Conservation (phyloP, 1,140 invertebrate genomes). For the Meloidogyne hapla region DNA sequence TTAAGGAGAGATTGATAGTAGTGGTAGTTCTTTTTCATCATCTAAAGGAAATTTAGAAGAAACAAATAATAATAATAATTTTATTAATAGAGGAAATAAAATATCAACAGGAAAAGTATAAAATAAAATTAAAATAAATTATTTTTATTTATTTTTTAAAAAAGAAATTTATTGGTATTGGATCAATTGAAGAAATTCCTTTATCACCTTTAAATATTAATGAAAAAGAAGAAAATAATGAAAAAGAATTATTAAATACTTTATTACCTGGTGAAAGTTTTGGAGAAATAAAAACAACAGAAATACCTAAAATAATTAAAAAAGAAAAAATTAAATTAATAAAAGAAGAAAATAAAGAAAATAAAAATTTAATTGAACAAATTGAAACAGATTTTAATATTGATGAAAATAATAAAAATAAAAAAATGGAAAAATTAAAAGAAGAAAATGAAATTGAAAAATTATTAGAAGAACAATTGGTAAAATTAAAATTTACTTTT, state of each 20-base stretch:
- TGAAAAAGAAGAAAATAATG: conserved; percentile 2
- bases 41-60: not conserved
- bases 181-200: conserved; percentile 25
- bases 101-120: not conserved
- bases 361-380: no score
- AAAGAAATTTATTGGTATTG: conserved; percentile 28
- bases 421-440: not conserved
- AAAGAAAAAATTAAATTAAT: conserved; percentile 36
- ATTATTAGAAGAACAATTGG: conserved; percentile 11
- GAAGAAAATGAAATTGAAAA: not conserved
- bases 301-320: not conserved
- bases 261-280: conserved; percentile 9
- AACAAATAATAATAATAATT: not conserved
- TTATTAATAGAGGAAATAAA: conserved; percentile 1
- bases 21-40: not conserved
- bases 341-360: no score
- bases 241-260: not conserved
- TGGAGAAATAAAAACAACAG: not conserved
- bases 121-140: not conserved
- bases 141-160: not conserved
- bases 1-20: not conserved
- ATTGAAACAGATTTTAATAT: conserved; percentile 40
- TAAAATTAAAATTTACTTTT: no score
- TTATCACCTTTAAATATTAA: conserved; percentile 6
- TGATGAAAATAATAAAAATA: conserved; percentile 20